Evolutionary conservation across 2,888 invertebrate species (phyloP), one percentile per base, ranked within the genome.

Genomic region (Leptogaster cylindrica): DNA sequence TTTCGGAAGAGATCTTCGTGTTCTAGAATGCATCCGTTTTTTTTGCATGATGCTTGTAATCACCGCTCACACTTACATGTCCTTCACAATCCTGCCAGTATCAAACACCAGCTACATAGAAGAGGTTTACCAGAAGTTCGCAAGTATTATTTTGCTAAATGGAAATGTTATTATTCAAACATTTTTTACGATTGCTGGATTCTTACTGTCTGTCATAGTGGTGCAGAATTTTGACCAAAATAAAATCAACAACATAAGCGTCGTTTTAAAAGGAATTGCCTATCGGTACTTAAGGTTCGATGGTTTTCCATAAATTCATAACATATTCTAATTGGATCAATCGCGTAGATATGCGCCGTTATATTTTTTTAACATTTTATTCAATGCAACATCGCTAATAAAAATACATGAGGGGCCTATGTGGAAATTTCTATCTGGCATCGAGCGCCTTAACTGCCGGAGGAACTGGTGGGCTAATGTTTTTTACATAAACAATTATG

Each of bases 391-490:
- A 0, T 77, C 79, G 78, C 75, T 81, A 77, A 77, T 82, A 0
- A 76, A 78, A 71, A 25, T 75, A 1, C 79, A 79, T 67, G 50
- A 69, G 6, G 84, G 84, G 0, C 83, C 84, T 0, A 50, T 83
- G 67, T 83, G 83, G 83, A 73, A 73, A 3, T 71, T 76, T 36
- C 72, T 81, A 51, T 81, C 82, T 69, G 74, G 64, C 8, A 74
- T 73, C 4, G 83, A 83, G 71, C 73, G 80, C 0, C 39, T 41
- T 1, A 78, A 79, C 36, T 84, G 84, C 70, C 73, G 82, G 1
- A 76, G 74, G 31, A 82, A 82, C 75, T 83, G 83, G 83, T 84
- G 84, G 84, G 77, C 81, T 0, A 82, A 83, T 70, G 44, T 83
- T 18, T 74, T 83, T 2, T 83, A 81, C 70, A 64, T 83, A 74